These are phyloP conservation scores for Mesoligia furuncula DNA, from an alignment of 2,888 invertebrate species.

Conservation along the genomic window DNA sequence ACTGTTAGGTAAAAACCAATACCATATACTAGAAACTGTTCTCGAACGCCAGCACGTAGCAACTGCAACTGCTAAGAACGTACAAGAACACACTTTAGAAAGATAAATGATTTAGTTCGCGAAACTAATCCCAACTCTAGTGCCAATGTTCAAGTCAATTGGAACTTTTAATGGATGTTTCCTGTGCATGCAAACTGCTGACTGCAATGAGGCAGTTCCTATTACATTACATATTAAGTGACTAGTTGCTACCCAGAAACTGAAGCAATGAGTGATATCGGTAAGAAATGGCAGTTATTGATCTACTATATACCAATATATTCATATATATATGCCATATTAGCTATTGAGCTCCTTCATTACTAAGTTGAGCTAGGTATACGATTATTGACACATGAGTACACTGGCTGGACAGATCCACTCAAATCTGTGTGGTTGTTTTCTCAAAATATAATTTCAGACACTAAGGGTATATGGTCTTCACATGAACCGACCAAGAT, in stretches of 20 bases:
- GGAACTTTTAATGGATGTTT: constrained; percentile 85
- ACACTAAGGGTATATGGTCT: neutral
- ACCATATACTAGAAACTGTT: constrained; percentile 29
- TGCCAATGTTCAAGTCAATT: constrained; percentile 77
- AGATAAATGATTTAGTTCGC: constrained; percentile 85
- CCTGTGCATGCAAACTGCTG: constrained; percentile 76
- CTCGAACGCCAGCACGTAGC: constrained; percentile 44
- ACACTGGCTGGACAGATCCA: neutral
- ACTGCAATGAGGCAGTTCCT: constrained; percentile 58
- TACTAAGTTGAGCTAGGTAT: neutral
- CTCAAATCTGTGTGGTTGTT: neutral
- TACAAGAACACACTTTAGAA: constrained; percentile 69
- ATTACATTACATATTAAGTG: constrained; percentile 36
- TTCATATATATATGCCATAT: neutral
- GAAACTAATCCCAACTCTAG: constrained; percentile 82
- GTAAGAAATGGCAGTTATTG: too few species aligned
- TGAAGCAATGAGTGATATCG: neutral
- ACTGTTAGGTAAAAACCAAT: constrained; percentile 14
- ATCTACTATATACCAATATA: neutral
- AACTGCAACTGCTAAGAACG: constrained; percentile 57
- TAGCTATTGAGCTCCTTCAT: neutral
- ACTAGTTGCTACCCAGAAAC: constrained; percentile 17
- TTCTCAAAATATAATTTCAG: neutral
- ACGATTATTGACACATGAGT: neutral
- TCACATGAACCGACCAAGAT: neutral